These are phyloP conservation scores for Eustalomyia histrio DNA, from an alignment of 2,888 invertebrate genomes.

Conservation along the genomic window DNA sequence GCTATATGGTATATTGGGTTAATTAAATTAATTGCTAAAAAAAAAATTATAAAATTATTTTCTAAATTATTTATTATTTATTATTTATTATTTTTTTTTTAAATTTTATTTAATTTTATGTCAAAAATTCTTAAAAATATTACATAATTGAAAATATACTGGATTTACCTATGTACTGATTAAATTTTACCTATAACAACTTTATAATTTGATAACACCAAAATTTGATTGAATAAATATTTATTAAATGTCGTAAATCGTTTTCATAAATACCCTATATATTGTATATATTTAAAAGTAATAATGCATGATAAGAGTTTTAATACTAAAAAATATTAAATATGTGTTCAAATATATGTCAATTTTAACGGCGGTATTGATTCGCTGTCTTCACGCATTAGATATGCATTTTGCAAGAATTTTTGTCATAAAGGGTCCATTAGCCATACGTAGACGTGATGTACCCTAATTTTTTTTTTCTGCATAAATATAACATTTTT, in stretches of 20 bases:
- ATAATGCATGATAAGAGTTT: not conserved
- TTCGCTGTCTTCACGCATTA: no score
- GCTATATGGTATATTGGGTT: no score
- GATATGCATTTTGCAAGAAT: no score
- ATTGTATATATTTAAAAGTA: not conserved
- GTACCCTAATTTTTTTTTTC: no score
- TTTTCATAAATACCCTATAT: not conserved
- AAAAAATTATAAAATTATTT: not conserved
- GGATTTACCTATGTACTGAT: slow-evolving; percentile 24
- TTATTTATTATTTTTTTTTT: not conserved
- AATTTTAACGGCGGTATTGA: no score
- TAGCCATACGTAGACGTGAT: no score
- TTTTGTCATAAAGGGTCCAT: no score
- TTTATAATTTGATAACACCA: slow-evolving; percentile 23
- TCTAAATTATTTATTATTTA: not conserved
- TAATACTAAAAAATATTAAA: not conserved
- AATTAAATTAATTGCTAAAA: not conserved
- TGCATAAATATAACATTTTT: no score
- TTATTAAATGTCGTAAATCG: slow-evolving; percentile 21
- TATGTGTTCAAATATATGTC: no score
- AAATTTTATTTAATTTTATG: not conserved
- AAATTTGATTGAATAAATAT: not conserved
- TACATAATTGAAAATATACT: slow-evolving; percentile 21
- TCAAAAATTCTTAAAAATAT: not conserved
- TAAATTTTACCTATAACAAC: not conserved